Evolutionary conservation across 2,113 vertebrate genomes (phyloP).

Genomic region (Todiramphus saurophagus): DNA sequence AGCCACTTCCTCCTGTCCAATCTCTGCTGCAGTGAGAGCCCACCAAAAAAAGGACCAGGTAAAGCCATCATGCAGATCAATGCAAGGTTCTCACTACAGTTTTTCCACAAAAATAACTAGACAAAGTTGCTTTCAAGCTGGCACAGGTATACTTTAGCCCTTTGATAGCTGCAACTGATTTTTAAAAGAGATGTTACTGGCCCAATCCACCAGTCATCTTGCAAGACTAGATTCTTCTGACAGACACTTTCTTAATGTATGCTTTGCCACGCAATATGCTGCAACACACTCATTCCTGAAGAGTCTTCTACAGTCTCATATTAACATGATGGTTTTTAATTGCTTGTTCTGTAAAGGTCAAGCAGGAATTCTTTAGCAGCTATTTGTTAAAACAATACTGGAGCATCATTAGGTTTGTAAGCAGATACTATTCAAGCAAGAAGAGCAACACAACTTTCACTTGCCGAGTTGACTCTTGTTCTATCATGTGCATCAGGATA

Average conservation of each 20-base stretch:
- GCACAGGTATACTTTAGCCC: not conserved
- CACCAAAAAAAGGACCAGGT: not conserved
- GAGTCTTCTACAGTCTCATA: not conserved
- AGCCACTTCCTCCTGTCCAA: not conserved
- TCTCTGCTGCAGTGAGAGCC: not conserved
- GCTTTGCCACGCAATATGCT: not conserved
- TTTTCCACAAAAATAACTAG: not conserved
- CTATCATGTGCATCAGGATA: not conserved
- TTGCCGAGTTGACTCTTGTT: not conserved
- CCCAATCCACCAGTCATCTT: not conserved
- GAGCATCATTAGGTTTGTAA: not conserved
- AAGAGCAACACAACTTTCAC: not conserved
- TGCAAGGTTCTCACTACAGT: not conserved
- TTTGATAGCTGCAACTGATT: not conserved
- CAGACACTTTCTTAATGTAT: not conserved
- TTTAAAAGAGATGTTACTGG: not conserved
- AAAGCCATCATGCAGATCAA: not conserved
- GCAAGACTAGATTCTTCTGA: not conserved
- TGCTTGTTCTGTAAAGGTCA: not conserved
- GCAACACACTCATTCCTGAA: not conserved
- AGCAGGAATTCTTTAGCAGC: not conserved
- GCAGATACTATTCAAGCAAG: not conserved
- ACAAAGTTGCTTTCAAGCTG: constrained; percentile 30
- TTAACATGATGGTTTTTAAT: not conserved
- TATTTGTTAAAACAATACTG: not conserved